Evolutionary conservation across 2,888 invertebrate species (phyloP), one percentile per base, ranked within the genome.

Genomic region (Doris montereyensis): DNA sequence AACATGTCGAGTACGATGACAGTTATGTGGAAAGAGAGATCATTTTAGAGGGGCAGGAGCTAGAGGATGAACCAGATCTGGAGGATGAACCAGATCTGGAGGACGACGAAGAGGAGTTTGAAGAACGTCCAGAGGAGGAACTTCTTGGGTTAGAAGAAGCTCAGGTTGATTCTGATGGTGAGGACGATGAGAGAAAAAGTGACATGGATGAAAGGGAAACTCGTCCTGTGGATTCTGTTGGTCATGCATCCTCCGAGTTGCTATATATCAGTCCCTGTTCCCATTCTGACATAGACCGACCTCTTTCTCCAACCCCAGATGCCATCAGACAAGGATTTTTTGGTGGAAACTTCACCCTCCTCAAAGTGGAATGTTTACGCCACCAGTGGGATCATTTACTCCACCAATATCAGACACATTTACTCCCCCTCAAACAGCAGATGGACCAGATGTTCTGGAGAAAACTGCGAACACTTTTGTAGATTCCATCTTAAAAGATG

Each of bases 251-350:
- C 24, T 21, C 65, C 32, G 80, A 81, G 21, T n/a, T 78, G 17
- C 41, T 79, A 8, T 13, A 71, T 52, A 24, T 76, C 3, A 78
- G 78, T 32, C 74, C 78, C 60, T 75, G 79, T 0, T 73, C 62
- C 2, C 78, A 78, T 87, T 92, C 92, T 83, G 93, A 93, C n/a
- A 91, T 93, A 77, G 93, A 93, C 84, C 88, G 93, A 83, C 93
- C 93, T 30, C 86, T 89, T 68, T 92, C 93, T 10, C 93, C 94
- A 35, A 87, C 90, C 21, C 90, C 90, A 77, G 88, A 89, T 81
- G 88, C 87, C 81, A 82, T 81, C 67, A 85, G 86, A 62, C 86
- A 88, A 81, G 85, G 84, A 17, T 86, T 86, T 76, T 87, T 87
- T 79, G 82, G 83, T 74, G 79, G 78, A 2, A 79, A 68, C 32